Conservation (phyloP, 2,888 invertebrate genomes). For the Bruchidius siliquastri region DNA sequence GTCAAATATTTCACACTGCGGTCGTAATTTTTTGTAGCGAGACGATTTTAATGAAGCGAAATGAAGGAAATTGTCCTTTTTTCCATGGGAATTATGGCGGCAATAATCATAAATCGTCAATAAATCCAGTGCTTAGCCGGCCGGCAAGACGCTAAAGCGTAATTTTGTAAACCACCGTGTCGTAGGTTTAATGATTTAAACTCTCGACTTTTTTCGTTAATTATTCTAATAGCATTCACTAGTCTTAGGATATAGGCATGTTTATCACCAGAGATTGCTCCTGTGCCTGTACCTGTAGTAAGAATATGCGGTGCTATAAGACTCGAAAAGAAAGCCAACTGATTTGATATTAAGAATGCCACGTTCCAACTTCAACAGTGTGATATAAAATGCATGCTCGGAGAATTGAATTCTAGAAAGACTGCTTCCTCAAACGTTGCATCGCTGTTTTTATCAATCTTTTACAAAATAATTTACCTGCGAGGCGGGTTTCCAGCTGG, state of each 20-base stretch:
- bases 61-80: background rate
- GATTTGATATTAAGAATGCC: no score
- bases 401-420: no score
- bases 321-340: no score
- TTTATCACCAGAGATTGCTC: background rate
- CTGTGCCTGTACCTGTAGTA: no score
- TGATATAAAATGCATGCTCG: no score
- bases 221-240: background rate
- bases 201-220: background rate
- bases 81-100: background rate
- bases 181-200: background rate
- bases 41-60: background rate
- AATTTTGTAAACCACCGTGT: background rate
- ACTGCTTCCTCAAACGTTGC: no score
- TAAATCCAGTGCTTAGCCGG: background rate
- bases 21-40: background rate
- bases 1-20: background rate
- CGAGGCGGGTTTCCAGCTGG: no score
- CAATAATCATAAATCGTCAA: background rate
- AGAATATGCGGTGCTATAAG: no score
- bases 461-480: no score
- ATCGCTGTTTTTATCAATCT: no score
- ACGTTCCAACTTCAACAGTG: no score
- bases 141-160: background rate
- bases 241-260: background rate